These are phyloP conservation scores for Eupeodes corollae DNA, from an alignment of 1,140 invertebrate genomes.

Conservation along the genomic window DNA sequence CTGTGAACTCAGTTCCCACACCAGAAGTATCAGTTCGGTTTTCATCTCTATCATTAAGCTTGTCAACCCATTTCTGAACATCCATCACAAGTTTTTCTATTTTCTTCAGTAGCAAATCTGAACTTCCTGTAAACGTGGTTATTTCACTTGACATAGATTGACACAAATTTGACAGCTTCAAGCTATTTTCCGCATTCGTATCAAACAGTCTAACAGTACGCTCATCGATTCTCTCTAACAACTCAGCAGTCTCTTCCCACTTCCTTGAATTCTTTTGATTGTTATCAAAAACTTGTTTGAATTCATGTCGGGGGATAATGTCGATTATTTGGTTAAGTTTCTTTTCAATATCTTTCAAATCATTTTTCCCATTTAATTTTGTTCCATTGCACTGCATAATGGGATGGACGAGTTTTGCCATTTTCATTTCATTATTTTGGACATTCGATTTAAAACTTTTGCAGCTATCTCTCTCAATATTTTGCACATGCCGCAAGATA, in stretches of 20 bases:
- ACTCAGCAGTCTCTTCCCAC: no score
- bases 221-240: no score
- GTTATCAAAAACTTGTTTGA: no score
- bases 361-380: not conserved
- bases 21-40: not conserved
- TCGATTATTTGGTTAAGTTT: not conserved
- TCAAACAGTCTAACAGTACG: not conserved
- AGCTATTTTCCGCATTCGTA: not conserved
- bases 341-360: not conserved
- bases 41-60: not conserved
- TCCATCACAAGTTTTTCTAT: conserved; percentile 9
- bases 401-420: not conserved
- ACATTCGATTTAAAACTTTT: not conserved
- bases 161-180: conserved; percentile 1
- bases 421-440: not conserved
- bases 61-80: conserved; percentile 1
- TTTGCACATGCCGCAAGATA: conserved; percentile 6
- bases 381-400: not conserved
- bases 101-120: conserved; percentile 12
- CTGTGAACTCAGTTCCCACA: not conserved
- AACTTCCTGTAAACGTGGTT: conserved; percentile 14
- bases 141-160: conserved; percentile 9
- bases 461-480: conserved; percentile 5
- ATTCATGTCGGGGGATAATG: no score
- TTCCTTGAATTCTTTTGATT: not conserved